Percentiles rank a stretch among this genome's conserved stretches.
Evolutionary conservation across 2,888 invertebrate species (phyloP).

Genomic region (Eupithecia centaureata): DNA sequence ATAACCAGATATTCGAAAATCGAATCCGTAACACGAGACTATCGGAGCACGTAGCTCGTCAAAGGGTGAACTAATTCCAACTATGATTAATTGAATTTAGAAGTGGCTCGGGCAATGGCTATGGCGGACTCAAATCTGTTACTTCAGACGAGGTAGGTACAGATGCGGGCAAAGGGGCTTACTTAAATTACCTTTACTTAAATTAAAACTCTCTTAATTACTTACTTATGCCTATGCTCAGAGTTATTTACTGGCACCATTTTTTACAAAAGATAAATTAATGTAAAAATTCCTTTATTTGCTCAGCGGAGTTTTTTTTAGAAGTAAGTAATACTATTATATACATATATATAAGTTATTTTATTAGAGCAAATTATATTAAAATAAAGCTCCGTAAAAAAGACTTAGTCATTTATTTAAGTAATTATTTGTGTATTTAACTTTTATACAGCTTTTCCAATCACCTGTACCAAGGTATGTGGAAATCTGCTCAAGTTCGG

Average conservation of each 20-base stretch:
- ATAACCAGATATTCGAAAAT: slow-evolving; percentile 46
- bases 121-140: slow-evolving; percentile 64
- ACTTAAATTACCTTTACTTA: neutral
- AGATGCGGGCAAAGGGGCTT: slow-evolving; percentile 44
- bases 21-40: slow-evolving; percentile 66
- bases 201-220: neutral
- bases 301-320: neutral
- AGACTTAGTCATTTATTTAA: too few relatives aligned
- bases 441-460: slow-evolving; percentile 11
- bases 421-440: neutral
- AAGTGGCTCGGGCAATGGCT: slow-evolving; percentile 67
- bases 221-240: too few relatives aligned
- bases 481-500: slow-evolving; percentile 60
- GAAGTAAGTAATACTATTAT: too few relatives aligned
- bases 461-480: slow-evolving; percentile 22
- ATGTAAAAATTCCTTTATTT: neutral
- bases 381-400: too few relatives aligned
- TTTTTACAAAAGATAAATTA: too few relatives aligned
- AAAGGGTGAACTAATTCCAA: slow-evolving; percentile 78
- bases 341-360: too few relatives aligned
- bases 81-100: slow-evolving; percentile 81
- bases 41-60: slow-evolving; percentile 63
- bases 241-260: too few relatives aligned
- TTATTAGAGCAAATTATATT: too few relatives aligned
- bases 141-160: slow-evolving; percentile 57